phyloP scores from a whole-genome alignment of 2,888 invertebrate species.

The Phyllotreta striolata region DNA sequence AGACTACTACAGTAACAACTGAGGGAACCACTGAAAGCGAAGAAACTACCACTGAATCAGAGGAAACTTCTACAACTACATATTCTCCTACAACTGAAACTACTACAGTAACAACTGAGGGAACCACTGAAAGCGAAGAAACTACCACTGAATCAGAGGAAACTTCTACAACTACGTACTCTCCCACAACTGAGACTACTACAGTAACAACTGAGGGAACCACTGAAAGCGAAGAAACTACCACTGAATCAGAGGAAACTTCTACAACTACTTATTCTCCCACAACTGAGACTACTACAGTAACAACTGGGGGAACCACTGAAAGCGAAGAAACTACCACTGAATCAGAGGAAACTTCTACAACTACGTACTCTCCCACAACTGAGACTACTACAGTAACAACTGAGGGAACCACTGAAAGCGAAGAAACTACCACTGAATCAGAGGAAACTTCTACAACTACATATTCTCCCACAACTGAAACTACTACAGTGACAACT shows the following conservation, averaged over 20 bases:
- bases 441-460: not conserved
- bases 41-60: no score
- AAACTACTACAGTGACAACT: not conserved
- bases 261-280: no score
- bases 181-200: no score
- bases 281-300: not conserved
- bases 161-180: no score
- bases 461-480: not conserved
- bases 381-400: no score
- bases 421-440: conserved; percentile 3
- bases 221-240: not conserved
- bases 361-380: no score
- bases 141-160: no score
- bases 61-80: not conserved
- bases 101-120: no score
- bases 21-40: no score
- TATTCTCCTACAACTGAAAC: no score
- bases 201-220: conserved; percentile 7
- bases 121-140: no score
- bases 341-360: not conserved
- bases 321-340: conserved; percentile 3
- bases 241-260: conserved; percentile 27
- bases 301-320: not conserved
- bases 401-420: not conserved
- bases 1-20: no score